A percentile compares a stretch with the other conserved stretches of the same genome.
Evolutionary conservation across 2,113 vertebrate species (phyloP).

Genomic region (Hyla sarda): DNA sequence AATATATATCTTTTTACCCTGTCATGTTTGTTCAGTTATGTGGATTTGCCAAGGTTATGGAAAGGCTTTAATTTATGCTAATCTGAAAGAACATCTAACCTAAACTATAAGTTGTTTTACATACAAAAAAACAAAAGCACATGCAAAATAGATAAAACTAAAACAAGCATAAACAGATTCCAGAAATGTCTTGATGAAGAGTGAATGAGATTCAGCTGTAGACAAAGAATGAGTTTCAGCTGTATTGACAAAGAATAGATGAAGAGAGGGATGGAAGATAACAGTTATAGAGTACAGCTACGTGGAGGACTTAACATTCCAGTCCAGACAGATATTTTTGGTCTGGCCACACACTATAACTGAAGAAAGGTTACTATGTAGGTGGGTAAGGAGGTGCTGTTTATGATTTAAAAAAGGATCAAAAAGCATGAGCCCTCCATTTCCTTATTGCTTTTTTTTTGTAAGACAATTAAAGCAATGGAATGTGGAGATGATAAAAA

Average conservation of each 20-base stretch:
- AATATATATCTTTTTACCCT: too few species aligned
- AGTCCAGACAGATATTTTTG: slow-evolving; percentile 20
- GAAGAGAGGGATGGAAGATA: slow-evolving; percentile 26
- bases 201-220: slow-evolving; percentile 42
- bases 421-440: slow-evolving; percentile 6
- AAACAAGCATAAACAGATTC: slow-evolving; percentile 19
- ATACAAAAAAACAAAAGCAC: neutral
- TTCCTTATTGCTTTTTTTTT: neutral
- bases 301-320: slow-evolving; percentile 48
- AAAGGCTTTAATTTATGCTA: neutral
- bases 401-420: slow-evolving; percentile 35
- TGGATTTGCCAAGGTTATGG: neutral
- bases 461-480: neutral
- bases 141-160: slow-evolving; percentile 4
- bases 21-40: neutral
- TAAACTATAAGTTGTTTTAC: neutral
- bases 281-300: slow-evolving; percentile 36
- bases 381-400: slow-evolving; percentile 42
- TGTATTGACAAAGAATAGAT: slow-evolving; percentile 48
- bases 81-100: slow-evolving; percentile 1
- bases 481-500: neutral
- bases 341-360: slow-evolving; percentile 47
- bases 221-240: slow-evolving; percentile 13
- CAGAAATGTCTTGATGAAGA: slow-evolving; percentile 2
- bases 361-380: slow-evolving; percentile 39